Evolutionary conservation across 1,140 invertebrate species (phyloP).

Genomic region (Drosophila bifasciata): DNA sequence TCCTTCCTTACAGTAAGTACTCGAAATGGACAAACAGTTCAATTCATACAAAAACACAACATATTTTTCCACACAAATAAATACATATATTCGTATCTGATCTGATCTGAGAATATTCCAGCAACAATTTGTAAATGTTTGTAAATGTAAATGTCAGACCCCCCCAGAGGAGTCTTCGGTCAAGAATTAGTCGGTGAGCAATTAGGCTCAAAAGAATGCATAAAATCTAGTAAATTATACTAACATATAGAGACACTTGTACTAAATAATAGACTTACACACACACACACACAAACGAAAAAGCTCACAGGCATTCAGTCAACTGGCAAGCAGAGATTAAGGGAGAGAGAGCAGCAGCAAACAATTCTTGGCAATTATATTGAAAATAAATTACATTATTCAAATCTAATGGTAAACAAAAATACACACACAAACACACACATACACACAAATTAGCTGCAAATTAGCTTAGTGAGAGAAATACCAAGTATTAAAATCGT

Average conservation of each 20-base stretch:
- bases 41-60: slow-evolving; percentile 32
- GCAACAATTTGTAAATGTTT: slow-evolving; percentile 57
- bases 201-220: slow-evolving; percentile 67
- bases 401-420: slow-evolving; percentile 39
- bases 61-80: slow-evolving; percentile 17
- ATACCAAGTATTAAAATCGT: slow-evolving; percentile 56
- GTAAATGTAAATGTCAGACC: slow-evolving; percentile 41
- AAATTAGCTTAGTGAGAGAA: slow-evolving; percentile 64
- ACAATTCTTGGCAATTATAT: slow-evolving; percentile 72
- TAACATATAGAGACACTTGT: slow-evolving; percentile 51
- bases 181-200: slow-evolving; percentile 12
- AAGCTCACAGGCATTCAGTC: no score
- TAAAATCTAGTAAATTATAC: slow-evolving; percentile 33
- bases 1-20: slow-evolving; percentile 73
- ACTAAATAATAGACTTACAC: slow-evolving; percentile 38
- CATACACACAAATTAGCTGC: slow-evolving; percentile 58
- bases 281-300: slow-evolving; percentile 16
- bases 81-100: slow-evolving; percentile 13
- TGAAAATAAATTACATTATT: slow-evolving; percentile 58
- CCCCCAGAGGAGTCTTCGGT: slow-evolving; percentile 9
- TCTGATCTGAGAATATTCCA: slow-evolving; percentile 24
- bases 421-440: slow-evolving; percentile 23
- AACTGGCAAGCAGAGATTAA: slow-evolving; percentile 26
- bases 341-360: slow-evolving; percentile 29
- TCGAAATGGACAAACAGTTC: slow-evolving; percentile 14